These are phyloP conservation scores for Lycaon pictus DNA, from an alignment of 2,113 vertebrate species.

Conservation along the genomic window DNA sequence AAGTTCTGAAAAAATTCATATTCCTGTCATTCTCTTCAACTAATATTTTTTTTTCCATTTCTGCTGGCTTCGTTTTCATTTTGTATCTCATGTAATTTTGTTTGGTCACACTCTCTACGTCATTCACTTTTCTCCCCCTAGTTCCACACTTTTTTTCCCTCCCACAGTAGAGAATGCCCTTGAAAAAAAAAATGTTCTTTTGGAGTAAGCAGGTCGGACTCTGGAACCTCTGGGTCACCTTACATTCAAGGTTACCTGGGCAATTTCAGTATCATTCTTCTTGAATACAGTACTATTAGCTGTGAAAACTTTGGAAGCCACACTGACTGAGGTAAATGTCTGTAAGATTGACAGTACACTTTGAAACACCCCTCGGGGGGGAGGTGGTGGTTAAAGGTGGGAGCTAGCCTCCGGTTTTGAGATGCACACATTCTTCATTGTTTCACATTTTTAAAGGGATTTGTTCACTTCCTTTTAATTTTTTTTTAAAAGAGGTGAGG, in stretches of 20 bases:
- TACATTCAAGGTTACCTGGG: constrained; percentile 59
- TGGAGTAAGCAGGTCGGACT: neutral
- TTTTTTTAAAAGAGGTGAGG: constrained; percentile 35
- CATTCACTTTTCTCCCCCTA: neutral
- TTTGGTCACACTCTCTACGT: neutral
- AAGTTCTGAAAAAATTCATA: constrained; percentile 37
- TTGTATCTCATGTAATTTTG: neutral
- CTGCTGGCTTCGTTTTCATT: neutral
- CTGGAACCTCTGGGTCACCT: neutral
- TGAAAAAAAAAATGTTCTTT: constrained; percentile 41
- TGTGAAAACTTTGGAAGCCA: constrained; percentile 41
- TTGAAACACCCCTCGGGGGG: neutral
- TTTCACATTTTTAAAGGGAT: constrained; percentile 28
- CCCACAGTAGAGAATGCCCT: neutral
- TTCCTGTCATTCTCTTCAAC: constrained; percentile 19
- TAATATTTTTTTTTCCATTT: constrained; percentile 32
- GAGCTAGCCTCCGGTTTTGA: neutral
- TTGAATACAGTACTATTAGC: neutral
- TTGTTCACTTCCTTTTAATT: neutral
- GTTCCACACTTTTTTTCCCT: neutral
- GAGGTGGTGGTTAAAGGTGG: no score
- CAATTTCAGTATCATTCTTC: neutral
- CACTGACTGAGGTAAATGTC: neutral
- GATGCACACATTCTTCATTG: neutral
- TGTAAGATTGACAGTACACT: neutral